Evolutionary conservation across 2,113 vertebrate species (phyloP).

Genomic region (Athene cunicularia): DNA sequence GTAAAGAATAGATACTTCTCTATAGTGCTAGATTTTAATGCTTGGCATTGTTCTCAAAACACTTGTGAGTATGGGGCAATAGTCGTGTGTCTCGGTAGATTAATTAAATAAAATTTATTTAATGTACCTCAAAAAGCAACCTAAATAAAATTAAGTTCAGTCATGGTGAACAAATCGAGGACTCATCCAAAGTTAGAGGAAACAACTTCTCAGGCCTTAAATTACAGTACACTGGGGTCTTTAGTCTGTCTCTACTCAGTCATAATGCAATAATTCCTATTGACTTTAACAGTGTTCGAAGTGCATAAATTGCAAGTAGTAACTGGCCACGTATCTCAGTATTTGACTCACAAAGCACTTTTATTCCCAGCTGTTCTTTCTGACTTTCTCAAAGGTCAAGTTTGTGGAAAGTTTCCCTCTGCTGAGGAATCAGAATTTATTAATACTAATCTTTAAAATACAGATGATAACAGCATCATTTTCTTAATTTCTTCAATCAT

Average conservation of each 20-base stretch:
- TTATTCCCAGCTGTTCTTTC: background rate
- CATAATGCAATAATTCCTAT: background rate
- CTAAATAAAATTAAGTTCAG: background rate
- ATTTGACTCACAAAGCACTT: background rate
- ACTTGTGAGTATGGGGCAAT: background rate
- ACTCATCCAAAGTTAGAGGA: background rate
- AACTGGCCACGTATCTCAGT: background rate
- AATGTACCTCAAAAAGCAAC: background rate
- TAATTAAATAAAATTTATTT: background rate
- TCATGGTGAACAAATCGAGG: background rate
- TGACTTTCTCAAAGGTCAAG: slow-evolving; percentile 41
- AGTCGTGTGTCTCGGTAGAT: background rate
- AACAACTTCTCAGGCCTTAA: background rate
- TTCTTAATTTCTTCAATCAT: background rate
- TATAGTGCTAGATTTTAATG: background rate
- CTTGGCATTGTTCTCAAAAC: background rate
- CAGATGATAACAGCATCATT: background rate
- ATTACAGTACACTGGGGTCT: background rate
- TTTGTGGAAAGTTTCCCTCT: slow-evolving; percentile 25
- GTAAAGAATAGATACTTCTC: background rate
- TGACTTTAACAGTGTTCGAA: background rate
- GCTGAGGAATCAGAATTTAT: slow-evolving; percentile 21
- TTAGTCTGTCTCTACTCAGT: background rate
- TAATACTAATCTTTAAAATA: slow-evolving; percentile 24
- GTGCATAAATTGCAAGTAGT: background rate